Evolutionary conservation across 2,113 vertebrate genomes (phyloP), one percentile per base, ranked within the genome.

Genomic region (Cynocephalus volans): DNA sequence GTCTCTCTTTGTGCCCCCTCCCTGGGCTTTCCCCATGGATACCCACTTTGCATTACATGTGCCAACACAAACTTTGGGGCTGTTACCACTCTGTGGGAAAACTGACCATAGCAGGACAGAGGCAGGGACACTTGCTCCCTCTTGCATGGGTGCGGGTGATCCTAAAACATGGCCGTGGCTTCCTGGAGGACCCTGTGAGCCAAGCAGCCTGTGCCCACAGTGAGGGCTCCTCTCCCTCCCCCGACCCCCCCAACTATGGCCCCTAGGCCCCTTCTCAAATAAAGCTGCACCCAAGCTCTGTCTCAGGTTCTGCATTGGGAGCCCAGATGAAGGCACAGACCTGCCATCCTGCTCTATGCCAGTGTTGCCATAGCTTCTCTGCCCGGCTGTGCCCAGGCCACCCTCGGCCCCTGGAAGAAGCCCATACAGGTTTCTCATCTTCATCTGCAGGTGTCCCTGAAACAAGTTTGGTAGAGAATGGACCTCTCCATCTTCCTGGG

Each of bases 181-280:
- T 70, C 67, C 54, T 3, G 5, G 31, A 56, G 54, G 8, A 41
- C 69, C 45, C 70, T 1, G 26, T 12, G n/a, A 10, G 36, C 13
- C 6, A 0, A n/a, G 45, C 26, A 64, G 33, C 26, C 0, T 2
- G 5, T 14, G 18, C 69, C 52, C 5, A 3, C 5, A 18, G n/a
- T 18, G 4, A 31, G 26, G 8, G 4, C 19, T 14, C 21, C n/a
- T 48, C 14, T 4, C 33, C 17, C 23, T n/a, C 5, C 26, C 1
- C 60, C 2, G 0, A 24, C 64, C 15, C 21, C 17, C 7, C 14
- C n/a, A 6, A 13, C 82, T 45, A n/a, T 9, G 21, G 4, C 1
- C 58, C 72, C 65, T 14, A 8, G 54, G 48, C 36, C 26, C 3
- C 36, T 41, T 17, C 36, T 50, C 23, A n/a, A 26, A 28, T 18